Evolutionary conservation across 1,140 invertebrate species (phyloP), one percentile per base, ranked within the genome.

Genomic region (Paralvinella palmiformis): DNA sequence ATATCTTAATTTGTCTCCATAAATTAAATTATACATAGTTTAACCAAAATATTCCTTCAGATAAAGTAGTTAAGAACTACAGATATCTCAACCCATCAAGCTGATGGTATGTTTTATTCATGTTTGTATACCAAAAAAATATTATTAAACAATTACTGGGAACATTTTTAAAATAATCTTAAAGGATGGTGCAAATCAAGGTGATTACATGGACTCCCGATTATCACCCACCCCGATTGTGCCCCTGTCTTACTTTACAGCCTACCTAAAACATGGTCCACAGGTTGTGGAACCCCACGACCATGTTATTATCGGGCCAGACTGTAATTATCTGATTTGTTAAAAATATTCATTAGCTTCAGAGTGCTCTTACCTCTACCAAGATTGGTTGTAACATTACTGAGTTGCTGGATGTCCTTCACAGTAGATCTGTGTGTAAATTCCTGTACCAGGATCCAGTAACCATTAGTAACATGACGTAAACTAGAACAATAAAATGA

Each of bases 381-480:
- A 7, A 80, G 52, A 67, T 75, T 71, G 29, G 78, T 78, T 6
- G 70, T 71, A 6, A 75, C 69, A 67, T 77, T 73, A 13, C 65
- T 55, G 3, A 79, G 62, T 62, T 64, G 67, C 55, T 73, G 56
- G 31, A 81, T 72, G 29, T 77, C 73, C 36, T 72, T 72, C 3
- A 79, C 72, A 2, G 83, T 82, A 55, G 81, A 80, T 63, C 83
- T 83, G 66, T 83, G 84, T 55, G 83, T 84, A 55, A 85, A 82
- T 68, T 85, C 82, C 62, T 81, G 75, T 24, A 82, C 83, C 35
- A 83, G 81, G 22, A 81, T 81, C 84, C 84, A 85, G 72, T 85
- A 86, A 59, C 84, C 85, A 71, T 81, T 76, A 22, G 68, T 72
- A 17, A 75, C 68, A 64, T 75, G 69, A 13, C 69, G 63, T 15